These are phyloP conservation scores for Chrysaora quinquecirrha DNA, from an alignment of 30 jellyfish, hydroid and myxozoan species.

Conservation along the genomic window DNA sequence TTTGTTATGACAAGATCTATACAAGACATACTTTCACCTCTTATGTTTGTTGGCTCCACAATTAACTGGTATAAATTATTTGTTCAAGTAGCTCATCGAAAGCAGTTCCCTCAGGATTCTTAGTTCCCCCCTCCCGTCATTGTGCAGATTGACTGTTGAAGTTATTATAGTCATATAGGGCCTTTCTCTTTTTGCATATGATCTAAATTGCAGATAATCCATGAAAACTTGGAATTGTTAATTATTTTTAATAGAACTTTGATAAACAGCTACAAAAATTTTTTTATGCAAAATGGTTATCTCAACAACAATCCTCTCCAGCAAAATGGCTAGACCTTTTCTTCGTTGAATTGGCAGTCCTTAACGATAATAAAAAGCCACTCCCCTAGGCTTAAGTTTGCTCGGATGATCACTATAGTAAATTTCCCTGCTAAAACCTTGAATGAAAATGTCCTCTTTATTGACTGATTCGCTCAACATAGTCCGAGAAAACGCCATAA, in stretches of 20 bases:
- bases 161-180: background rate
- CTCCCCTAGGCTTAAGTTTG: background rate
- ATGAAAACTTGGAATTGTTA: background rate
- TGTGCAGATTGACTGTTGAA: background rate
- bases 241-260: background rate
- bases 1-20: background rate
- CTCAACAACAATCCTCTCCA: background rate
- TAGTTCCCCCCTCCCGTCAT: background rate
- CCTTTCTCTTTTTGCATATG: background rate
- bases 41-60: constrained; percentile 5
- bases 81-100: background rate
- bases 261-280: constrained; percentile 3
- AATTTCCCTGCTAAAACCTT: constrained; percentile 18
- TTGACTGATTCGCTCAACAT: background rate
- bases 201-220: too few relatives aligned
- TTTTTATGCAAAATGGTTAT: background rate
- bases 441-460: constrained; percentile 7
- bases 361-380: background rate
- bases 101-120: constrained; percentile 16
- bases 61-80: constrained; percentile 7
- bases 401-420: constrained; percentile 22
- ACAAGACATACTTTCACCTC: background rate
- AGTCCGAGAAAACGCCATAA: background rate
- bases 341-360: constrained; percentile 13
- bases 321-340: background rate